A percentile compares a stretch with the other conserved stretches of the same genome.
phyloP scores from a whole-genome alignment of 2,797 vertebrate species.

The Platalea minor region DNA sequence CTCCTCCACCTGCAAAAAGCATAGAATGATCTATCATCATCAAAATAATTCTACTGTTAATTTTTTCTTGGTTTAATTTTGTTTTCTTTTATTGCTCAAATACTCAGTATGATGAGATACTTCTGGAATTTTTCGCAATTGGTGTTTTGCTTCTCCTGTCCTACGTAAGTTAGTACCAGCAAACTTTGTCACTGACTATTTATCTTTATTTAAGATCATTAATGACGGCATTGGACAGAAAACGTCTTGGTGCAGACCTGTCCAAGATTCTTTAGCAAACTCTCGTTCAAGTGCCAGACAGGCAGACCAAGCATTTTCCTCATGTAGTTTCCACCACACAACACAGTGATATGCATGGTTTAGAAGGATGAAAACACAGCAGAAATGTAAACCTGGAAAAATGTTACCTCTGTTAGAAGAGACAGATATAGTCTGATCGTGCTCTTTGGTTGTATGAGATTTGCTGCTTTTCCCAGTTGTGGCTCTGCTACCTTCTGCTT shows the following conservation, averaged over 20 bases:
- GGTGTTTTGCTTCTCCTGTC: neutral
- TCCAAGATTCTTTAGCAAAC: neutral
- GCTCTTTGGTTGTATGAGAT: neutral
- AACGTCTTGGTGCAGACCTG: neutral
- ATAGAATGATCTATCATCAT: neutral
- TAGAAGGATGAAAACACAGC: neutral
- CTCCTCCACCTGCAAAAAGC: neutral
- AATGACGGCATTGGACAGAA: neutral
- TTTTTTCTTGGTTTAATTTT: neutral
- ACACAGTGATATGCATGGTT: neutral
- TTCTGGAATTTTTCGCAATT: neutral
- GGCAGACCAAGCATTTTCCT: neutral
- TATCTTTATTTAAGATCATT: neutral
- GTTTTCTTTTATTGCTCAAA: neutral
- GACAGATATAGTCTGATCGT: slow-evolving; percentile 29
- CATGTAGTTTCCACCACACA: neutral
- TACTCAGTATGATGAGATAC: neutral
- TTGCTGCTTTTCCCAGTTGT: neutral
- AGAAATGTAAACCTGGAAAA: neutral
- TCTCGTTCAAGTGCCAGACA: neutral
- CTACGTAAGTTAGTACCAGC: neutral
- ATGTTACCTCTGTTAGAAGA: slow-evolving; percentile 76
- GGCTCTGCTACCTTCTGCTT: neutral
- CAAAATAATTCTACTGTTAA: neutral
- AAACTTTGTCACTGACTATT: neutral